Evolutionary conservation across 2,888 invertebrate genomes (phyloP), one percentile per base, ranked within the genome.

Genomic region (Andrena fulva): DNA sequence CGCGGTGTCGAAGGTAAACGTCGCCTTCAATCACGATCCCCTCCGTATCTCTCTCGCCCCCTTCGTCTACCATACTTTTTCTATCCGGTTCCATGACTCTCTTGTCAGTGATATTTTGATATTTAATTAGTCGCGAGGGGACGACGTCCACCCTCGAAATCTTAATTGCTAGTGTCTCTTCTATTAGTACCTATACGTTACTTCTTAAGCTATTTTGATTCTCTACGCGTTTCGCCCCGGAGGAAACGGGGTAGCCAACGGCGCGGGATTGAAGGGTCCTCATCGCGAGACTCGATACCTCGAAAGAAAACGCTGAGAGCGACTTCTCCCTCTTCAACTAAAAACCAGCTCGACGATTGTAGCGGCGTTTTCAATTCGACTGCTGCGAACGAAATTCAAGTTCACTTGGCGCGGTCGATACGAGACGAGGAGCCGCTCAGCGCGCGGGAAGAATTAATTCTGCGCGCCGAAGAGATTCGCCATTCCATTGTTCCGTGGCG

Each of bases 111-210:
- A 6, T 27, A 64, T 0, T 20, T n/a, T 5, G 16, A 2, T n/a
- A 16, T 35, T 35, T 7, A 50, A 35, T 31, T 12, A 5, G 16
- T 59, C 50, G 68, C 27, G 59, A 42, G n/a, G 16, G 33, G 52
- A 56, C 56, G 10, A 80, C 29, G 52, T 56, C 31, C 59, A 77
- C 74, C 77, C 50, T 31, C 70, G 72, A 69, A 64, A 73, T 70
- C 70, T 84, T 72, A 86, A 35, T 48, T 1, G 27, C 84, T 86
- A 80, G 66, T 29, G 33, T 84, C 56, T 84, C 56, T 50, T 66
- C 76, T 84, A 56, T 42, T 54, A 33, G 29, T 35, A 77, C 48
- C 85, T 86, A 84, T 64, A 54, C 73, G 20, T 56, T 24, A 24
- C 10, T 24, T 60, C 64, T 77, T 81, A 78, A 74, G 42, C 78